Conservation (phyloP, 2,797 vertebrate genomes). For the Pelobates cultripes region DNA sequence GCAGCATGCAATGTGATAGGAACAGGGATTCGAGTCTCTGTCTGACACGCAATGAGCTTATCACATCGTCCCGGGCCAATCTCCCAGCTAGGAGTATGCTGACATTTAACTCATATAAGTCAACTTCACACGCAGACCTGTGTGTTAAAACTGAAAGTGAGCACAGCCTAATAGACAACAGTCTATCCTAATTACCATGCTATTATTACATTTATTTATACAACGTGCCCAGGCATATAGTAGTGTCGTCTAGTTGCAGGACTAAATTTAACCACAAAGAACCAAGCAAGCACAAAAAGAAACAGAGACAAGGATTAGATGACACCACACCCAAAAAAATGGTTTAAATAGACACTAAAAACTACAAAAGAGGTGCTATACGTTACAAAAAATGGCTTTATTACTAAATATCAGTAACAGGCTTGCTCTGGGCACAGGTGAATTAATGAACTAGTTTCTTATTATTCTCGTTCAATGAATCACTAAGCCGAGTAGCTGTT, state of each 20-base stretch:
- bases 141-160: not conserved
- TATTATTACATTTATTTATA: too few relatives aligned
- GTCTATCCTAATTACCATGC: too few relatives aligned
- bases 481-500: not conserved
- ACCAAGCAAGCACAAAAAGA: not conserved
- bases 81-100: not conserved
- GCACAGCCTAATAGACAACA: not conserved
- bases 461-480: not conserved
- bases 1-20: conserved; percentile 46
- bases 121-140: not conserved
- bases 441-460: not conserved
- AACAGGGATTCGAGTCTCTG: conserved; percentile 16
- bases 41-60: conserved; percentile 47
- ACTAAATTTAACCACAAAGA: too few relatives aligned
- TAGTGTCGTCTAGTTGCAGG: too few relatives aligned
- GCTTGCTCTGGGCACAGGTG: not conserved
- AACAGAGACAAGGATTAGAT: not conserved
- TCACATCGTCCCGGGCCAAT: conserved; percentile 12
- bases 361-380: not conserved
- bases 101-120: conserved; percentile 3
- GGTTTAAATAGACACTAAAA: not conserved
- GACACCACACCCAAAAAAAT: not conserved
- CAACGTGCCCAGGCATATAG: too few relatives aligned
- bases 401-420: not conserved
- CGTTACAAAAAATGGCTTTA: not conserved